These are phyloP conservation scores for Serinus canaria DNA, from an alignment of 2,113 vertebrate species.

Conservation along the genomic window DNA sequence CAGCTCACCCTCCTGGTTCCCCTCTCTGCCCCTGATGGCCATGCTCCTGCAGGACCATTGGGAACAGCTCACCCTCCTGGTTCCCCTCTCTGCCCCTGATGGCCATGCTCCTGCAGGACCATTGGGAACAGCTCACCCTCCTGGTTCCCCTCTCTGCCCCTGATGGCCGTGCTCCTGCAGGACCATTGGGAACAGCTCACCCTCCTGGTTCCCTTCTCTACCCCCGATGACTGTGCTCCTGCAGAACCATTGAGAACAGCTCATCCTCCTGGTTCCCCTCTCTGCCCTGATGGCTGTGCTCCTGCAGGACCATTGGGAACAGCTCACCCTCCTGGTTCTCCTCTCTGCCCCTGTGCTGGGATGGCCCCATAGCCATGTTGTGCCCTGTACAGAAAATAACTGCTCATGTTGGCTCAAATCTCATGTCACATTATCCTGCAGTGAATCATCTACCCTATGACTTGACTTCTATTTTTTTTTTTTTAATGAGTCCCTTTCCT, in stretches of 20 bases:
- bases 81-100: fast-evolving
- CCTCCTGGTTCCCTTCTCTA: fast-evolving
- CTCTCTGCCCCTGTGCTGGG: fast-evolving
- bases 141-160: fast-evolving
- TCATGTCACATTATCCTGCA: background rate
- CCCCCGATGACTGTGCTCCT: too few relatives aligned
- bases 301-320: fast-evolving
- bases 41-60: fast-evolving
- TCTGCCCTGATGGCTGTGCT: too few relatives aligned
- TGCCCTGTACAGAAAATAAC: background rate
- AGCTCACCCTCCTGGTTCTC: fast-evolving
- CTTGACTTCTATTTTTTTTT: background rate
- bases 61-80: fast-evolving
- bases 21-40: fast-evolving
- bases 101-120: too few relatives aligned
- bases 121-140: fast-evolving
- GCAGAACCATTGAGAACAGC: too few relatives aligned
- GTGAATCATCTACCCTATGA: background rate
- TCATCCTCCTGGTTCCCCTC: too few relatives aligned
- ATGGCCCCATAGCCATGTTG: fast-evolving
- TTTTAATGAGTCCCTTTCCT: background rate
- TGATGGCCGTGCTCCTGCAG: fast-evolving
- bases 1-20: fast-evolving
- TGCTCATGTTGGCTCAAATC: background rate
- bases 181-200: fast-evolving